phyloP scores from a whole-genome alignment of 1,140 invertebrate species.

The Harlomillsia oculata region DNA sequence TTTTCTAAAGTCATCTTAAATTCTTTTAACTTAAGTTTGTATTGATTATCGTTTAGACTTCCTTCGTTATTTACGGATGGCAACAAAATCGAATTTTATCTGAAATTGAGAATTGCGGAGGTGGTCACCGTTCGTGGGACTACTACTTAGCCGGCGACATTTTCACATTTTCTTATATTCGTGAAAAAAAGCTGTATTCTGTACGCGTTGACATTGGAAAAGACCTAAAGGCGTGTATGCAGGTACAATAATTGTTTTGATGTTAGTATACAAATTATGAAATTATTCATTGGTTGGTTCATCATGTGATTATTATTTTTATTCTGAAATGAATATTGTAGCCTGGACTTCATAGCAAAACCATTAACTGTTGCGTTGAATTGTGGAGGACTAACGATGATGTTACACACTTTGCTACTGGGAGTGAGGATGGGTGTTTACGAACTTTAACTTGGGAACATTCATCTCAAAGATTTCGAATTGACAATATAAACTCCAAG shows the following conservation, averaged over 20 bases:
- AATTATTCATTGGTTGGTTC: too few species aligned
- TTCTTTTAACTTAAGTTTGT: not conserved
- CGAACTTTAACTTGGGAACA: constrained; percentile 5
- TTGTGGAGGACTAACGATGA: not conserved
- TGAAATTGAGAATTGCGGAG: constrained; percentile 1
- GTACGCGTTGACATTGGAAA: too few species aligned
- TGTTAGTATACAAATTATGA: too few species aligned
- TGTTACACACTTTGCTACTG: not conserved
- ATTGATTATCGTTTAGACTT: not conserved
- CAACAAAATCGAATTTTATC: not conserved
- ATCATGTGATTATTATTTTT: too few species aligned
- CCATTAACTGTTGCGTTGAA: not conserved
- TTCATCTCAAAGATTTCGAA: not conserved
- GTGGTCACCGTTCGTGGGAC: constrained; percentile 8
- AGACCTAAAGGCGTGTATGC: too few species aligned
- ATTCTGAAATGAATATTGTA: too few species aligned
- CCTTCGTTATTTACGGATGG: constrained; percentile 4
- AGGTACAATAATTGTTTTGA: too few species aligned
- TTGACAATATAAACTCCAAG: constrained; percentile 1
- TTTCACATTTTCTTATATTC: constrained; percentile 1
- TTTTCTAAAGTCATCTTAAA: too few species aligned
- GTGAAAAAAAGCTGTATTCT: constrained; percentile 1
- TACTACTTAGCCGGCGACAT: not conserved
- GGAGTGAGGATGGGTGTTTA: constrained; percentile 1
- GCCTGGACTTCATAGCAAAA: constrained; percentile 4